phyloP scores from a whole-genome alignment of 2,797 vertebrate species.

The Anabacerthia variegaticeps region DNA sequence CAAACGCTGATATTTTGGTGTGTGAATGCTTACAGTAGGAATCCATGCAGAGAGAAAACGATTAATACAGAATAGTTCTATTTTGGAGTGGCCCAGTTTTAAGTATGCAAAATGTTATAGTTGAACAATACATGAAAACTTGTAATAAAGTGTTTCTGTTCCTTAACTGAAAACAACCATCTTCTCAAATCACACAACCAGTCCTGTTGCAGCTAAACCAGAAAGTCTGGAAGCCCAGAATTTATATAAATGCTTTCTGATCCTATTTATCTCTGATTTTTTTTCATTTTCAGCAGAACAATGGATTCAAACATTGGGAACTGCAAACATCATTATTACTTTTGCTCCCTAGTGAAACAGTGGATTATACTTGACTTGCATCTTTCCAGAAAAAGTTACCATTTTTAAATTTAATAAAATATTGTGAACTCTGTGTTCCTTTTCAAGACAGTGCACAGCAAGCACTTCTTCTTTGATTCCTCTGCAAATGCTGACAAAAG shows the following conservation, averaged over 20 bases:
- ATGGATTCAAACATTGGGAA: not conserved
- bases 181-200: not conserved
- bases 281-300: not conserved
- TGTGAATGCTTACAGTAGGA: not conserved
- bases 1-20: fast-evolving
- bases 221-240: not conserved
- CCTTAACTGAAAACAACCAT: not conserved
- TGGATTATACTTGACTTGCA: not conserved
- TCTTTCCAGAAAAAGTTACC: not conserved
- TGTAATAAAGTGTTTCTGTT: not conserved
- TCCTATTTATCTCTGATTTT: not conserved
- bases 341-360: not conserved
- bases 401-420: not conserved
- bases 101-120: not conserved
- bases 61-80: not conserved
- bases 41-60: not conserved
- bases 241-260: not conserved
- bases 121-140: not conserved
- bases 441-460: not conserved
- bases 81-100: not conserved
- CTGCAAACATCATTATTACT: not conserved
- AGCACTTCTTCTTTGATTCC: not conserved
- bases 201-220: not conserved
- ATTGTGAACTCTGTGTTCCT: not conserved
- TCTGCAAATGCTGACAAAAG: slow-evolving; percentile 14